Percentiles rank a stretch among this genome's conserved stretches.
These are phyloP conservation scores for Uloborus plumipes DNA, from an alignment of 2,888 invertebrate genomes.

Conservation along the genomic window DNA sequence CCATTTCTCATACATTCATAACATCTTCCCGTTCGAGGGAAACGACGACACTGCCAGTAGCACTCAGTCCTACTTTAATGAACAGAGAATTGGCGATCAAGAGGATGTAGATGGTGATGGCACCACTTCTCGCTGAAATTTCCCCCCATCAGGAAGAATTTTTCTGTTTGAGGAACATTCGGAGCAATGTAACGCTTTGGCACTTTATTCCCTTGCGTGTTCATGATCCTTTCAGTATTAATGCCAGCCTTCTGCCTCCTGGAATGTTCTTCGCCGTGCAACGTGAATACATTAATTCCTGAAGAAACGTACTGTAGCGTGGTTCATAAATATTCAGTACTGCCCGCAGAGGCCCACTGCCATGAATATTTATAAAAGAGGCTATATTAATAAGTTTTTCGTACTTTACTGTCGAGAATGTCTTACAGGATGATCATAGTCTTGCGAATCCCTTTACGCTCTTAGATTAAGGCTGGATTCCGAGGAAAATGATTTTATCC, in stretches of 20 bases:
- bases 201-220: conserved; percentile 38
- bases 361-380: conserved; percentile 52
- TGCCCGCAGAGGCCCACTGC: neutral
- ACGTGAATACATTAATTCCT: conserved; percentile 56
- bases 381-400: conserved; percentile 38
- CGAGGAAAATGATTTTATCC: too few species aligned
- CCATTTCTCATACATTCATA: too few species aligned
- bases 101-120: too few species aligned
- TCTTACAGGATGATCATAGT: too few species aligned
- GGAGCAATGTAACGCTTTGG: conserved; percentile 14
- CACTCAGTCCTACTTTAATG: too few species aligned
- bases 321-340: conserved; percentile 53
- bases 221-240: conserved; percentile 31
- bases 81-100: too few species aligned
- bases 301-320: conserved; percentile 7
- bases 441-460: too few species aligned
- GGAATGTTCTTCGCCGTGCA: conserved; percentile 13
- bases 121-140: conserved; percentile 29
- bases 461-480: too few species aligned
- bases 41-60: too few species aligned
- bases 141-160: conserved; percentile 15
- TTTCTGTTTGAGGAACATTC: too few species aligned
- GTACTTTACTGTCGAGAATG: too few species aligned
- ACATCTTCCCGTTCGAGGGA: too few species aligned
- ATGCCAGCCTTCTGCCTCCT: conserved; percentile 5